Conservation (phyloP, 2,113 vertebrate species). For the Triplophysa dalaica region DNA sequence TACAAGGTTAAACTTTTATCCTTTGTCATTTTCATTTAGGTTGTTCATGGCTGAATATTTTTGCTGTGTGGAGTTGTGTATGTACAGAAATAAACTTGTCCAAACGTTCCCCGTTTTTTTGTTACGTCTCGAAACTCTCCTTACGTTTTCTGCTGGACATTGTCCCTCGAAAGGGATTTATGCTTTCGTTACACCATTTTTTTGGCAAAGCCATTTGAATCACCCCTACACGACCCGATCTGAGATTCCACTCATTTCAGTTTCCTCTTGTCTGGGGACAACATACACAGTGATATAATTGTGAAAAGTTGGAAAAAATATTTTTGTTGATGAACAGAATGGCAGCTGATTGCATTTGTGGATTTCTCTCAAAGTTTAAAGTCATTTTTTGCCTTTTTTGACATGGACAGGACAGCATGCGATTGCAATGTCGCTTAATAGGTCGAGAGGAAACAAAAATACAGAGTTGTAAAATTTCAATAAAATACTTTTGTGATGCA, state of each 20-base stretch:
- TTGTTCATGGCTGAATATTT: slow-evolving; percentile 48
- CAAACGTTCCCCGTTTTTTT: slow-evolving; percentile 9
- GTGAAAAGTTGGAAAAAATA: slow-evolving; percentile 62
- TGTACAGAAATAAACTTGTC: slow-evolving; percentile 35
- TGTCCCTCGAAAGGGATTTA: slow-evolving; percentile 25
- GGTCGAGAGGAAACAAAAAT: slow-evolving; percentile 57
- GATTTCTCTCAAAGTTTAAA: slow-evolving; percentile 62
- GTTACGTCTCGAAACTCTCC: slow-evolving; percentile 19
- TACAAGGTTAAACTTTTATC: slow-evolving; percentile 40
- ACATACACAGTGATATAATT: slow-evolving; percentile 56
- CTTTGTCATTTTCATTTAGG: slow-evolving; percentile 43
- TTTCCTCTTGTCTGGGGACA: slow-evolving; percentile 51
- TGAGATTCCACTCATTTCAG: slow-evolving; percentile 29
- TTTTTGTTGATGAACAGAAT: slow-evolving; percentile 65
- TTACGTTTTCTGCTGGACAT: slow-evolving; percentile 27
- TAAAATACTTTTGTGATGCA: slow-evolving; percentile 78
- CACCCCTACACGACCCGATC: background rate
- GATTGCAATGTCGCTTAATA: slow-evolving; percentile 69
- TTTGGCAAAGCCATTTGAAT: slow-evolving; percentile 1
- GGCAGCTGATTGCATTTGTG: slow-evolving; percentile 68
- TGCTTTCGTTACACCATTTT: slow-evolving; percentile 26
- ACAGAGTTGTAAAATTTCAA: slow-evolving; percentile 80
- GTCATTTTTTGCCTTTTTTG: slow-evolving; percentile 57
- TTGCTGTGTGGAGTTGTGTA: slow-evolving; percentile 43
- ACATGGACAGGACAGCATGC: slow-evolving; percentile 67